Base-by-base conservation (phyloP, 2,797 vertebrate genomes). In the Spinus olivaceus region DNA sequence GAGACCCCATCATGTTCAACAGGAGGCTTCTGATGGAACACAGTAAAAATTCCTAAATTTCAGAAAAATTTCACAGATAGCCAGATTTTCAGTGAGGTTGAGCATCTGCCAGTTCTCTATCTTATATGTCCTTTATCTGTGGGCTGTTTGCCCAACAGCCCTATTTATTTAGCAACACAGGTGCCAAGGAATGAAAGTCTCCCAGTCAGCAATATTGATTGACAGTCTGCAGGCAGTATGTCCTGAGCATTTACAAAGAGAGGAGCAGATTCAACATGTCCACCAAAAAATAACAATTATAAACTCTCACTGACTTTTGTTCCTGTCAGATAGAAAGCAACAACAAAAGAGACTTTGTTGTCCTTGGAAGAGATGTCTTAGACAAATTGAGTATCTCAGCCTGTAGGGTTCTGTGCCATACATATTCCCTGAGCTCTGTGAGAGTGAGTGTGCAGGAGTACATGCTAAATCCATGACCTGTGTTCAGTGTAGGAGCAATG, bases 121-220 rank as follows among this genome's bases (percentile, higher is more conserved):
- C 85, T 92, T 94, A 83, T 61, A 51, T 65, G 28, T 69, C 57
- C 61, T 92, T 88, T 88, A 78, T 92, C 72, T 76, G 50, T 69
- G 56, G 82, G 82, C 80, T 86, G 28, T 91, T 94, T 91, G 85
- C 73, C 92, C 70, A 81, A 79, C 44, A 64, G 22, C 10, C 51
- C 49, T 84, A 63, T 92, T 90, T 92, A 88, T 89, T 94, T 90
- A 81, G 59, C 69, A 80, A 12, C 61, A 72, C 50, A 89, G 63
- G 56, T 96, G 85, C 87, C 82, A 94, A 95, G 51, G 82, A 72
- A 89, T 93, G 76, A 86, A 88, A 91, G 79, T 46, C 41, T 46
- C 51, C 63, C 76, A 53, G 77, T 94, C 92, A 91, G 72, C 80
- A 90, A 35, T 76, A 83, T 50, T 92, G 85, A 92, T 61, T 41